phyloP scores from a whole-genome alignment of 1,140 invertebrate genomes.

The Heliconius nattereri region DNA sequence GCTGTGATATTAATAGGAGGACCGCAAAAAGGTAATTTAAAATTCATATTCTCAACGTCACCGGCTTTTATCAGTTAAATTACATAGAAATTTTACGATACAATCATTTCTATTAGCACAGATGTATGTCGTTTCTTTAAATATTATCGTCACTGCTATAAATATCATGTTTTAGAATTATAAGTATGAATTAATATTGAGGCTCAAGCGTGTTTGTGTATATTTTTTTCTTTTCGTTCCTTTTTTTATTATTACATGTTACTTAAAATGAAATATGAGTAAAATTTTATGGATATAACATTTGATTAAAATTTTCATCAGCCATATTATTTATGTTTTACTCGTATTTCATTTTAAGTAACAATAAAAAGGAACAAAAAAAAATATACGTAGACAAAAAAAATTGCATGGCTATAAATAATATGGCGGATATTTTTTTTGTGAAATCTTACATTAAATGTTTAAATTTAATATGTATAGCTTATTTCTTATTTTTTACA shows the following conservation, averaged over 20 bases:
- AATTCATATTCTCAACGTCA: slow-evolving; percentile 45
- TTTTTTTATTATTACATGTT: background rate
- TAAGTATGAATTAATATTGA: background rate
- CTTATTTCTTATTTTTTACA: background rate
- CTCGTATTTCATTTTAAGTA: too few relatives aligned
- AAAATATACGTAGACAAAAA: too few relatives aligned
- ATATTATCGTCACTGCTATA: background rate
- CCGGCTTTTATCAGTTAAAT: slow-evolving; percentile 45
- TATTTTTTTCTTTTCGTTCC: background rate
- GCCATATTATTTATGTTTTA: too few relatives aligned
- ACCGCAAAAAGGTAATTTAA: slow-evolving; percentile 86
- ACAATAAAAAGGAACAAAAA: too few relatives aligned
- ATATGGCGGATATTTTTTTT: too few relatives aligned
- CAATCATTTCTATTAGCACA: background rate
- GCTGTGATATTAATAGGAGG: slow-evolving; percentile 89
- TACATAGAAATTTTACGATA: slow-evolving; percentile 11
- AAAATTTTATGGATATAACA: too few relatives aligned
- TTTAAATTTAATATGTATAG: too few relatives aligned
- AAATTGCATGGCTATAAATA: too few relatives aligned
- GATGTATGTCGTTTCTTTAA: too few relatives aligned
- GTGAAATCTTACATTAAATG: too few relatives aligned
- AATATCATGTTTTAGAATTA: background rate
- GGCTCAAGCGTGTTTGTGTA: background rate
- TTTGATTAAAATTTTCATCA: too few relatives aligned
- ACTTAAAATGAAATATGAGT: too few relatives aligned